Evolutionary conservation across 2,888 invertebrate species (phyloP), one percentile per base, ranked within the genome.

Genomic region (Tipula vernalis): DNA sequence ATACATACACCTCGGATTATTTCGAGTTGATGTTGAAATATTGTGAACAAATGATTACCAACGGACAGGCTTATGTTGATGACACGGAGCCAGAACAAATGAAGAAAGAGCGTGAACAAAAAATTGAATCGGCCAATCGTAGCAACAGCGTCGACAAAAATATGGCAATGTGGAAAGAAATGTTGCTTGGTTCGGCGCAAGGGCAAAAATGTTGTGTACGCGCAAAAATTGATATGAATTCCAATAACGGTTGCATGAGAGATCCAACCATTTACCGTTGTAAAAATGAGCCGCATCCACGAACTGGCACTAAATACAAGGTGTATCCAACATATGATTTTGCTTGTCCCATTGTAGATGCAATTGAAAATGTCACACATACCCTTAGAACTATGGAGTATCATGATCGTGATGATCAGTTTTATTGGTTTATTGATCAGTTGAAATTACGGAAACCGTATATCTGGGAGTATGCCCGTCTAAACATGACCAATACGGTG

Each of bases 281-380:
- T 92, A 99, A 99, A 92, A 96, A 96, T 86, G 99, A 99, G 90
- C 93, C 95, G 0, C 99, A 99, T 92, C 97, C 99, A 0, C 93
- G 96, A 41, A 99, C 99, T 6, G 98, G 98, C 87, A 95, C 94
- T 36, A 96, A 98, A 92, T 99, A 99, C 93, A 99, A 98, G 90
- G 99, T 98, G 0, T 99, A 99, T 91, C 99, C 99, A 36, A 99
- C 99, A 0, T 99, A 99, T 90, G 99, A 99, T 92, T 99, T 99
- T 93, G 99, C 99, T 0, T 99, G 99, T 90, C 99, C 99, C 0
- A 98, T 99, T 90, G 99, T 99, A 86, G 99, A 99, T 92, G 96
- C 98, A 15, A 94, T 99, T 86, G 99, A 99, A 92, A 96, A 97
- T 87, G 98, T 99, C 18, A 99, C 99, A 0, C 99, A 99, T 90